phyloP scores from a whole-genome alignment of 2,113 vertebrate species.

The Bujurquina vittata region DNA sequence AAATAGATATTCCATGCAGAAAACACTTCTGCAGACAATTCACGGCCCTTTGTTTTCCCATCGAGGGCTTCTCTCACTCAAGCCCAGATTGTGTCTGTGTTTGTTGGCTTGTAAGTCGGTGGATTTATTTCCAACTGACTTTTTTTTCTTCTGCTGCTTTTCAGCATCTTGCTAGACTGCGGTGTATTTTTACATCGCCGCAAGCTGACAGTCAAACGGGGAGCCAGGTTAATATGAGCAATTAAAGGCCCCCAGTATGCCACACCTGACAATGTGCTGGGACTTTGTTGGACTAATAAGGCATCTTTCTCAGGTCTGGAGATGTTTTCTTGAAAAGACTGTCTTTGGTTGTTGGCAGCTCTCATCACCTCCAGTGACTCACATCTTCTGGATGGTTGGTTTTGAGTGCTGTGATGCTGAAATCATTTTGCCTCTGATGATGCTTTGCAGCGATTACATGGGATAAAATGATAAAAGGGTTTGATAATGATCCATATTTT shows the following conservation, averaged over 20 bases:
- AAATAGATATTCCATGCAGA: slow-evolving; percentile 63
- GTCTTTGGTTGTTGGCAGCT: slow-evolving; percentile 31
- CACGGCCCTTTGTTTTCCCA: slow-evolving; percentile 58
- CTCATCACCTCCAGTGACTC: slow-evolving; percentile 30
- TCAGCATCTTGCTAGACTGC: slow-evolving; percentile 24
- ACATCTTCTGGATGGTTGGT: slow-evolving; percentile 23
- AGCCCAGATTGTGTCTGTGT: slow-evolving; percentile 59
- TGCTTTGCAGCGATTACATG: neutral
- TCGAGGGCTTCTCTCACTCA: slow-evolving; percentile 36
- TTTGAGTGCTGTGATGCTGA: neutral
- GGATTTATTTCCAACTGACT: slow-evolving; percentile 53
- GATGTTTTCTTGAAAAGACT: slow-evolving; percentile 26
- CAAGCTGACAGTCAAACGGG: slow-evolving; percentile 48
- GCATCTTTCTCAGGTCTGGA: slow-evolving; percentile 20
- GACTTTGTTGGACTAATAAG: slow-evolving; percentile 47
- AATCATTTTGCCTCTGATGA: slow-evolving; percentile 2
- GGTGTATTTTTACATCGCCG: slow-evolving; percentile 29
- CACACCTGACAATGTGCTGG: slow-evolving; percentile 32
- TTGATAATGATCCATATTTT: neutral
- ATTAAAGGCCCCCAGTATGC: slow-evolving; percentile 45
- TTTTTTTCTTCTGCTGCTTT: slow-evolving; percentile 14
- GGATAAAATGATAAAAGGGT: neutral
- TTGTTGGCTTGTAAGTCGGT: slow-evolving; percentile 51
- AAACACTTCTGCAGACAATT: slow-evolving; percentile 63
- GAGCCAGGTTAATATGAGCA: slow-evolving; percentile 22